Conservation (phyloP, 2,888 invertebrate species). For the Notocelia uddmanniana region DNA sequence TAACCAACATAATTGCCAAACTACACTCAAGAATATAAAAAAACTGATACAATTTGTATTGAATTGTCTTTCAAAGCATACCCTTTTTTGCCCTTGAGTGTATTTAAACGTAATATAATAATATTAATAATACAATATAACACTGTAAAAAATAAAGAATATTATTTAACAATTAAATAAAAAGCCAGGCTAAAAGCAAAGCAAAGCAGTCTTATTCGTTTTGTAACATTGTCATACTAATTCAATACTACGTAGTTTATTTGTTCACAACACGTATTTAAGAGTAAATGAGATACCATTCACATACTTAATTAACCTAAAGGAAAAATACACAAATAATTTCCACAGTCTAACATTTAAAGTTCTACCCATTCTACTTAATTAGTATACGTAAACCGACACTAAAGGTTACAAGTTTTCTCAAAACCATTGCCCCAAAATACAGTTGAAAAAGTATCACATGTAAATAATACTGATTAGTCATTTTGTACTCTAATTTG, state of each 20-base stretch:
- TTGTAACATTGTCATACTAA: constrained; percentile 4
- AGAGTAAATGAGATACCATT: constrained; percentile 10
- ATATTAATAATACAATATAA: background rate
- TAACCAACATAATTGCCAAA: background rate
- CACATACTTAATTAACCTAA: background rate
- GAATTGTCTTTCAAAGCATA: no score
- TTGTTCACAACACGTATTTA: constrained; percentile 3
- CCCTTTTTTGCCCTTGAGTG: background rate
- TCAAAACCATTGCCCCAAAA: constrained; percentile 24
- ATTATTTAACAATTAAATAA: background rate
- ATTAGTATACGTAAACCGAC: constrained; percentile 25
- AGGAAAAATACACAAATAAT: background rate
- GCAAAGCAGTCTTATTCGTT: constrained; percentile 34
- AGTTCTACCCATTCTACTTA: constrained; percentile 7
- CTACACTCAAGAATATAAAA: no score
- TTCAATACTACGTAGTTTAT: background rate
- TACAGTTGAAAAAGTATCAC: constrained; percentile 43
- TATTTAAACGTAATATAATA: background rate
- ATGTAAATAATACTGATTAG: constrained; percentile 46
- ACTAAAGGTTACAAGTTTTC: constrained; percentile 31
- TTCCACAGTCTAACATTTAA: constrained; percentile 23
- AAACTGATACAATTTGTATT: no score
- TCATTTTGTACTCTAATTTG: constrained; percentile 45
- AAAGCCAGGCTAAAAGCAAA: constrained; percentile 31
- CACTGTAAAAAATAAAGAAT: background rate